Conservation (phyloP, 35 echinoderm and acorn worm species). For the Heliocidaris erythrogramma region DNA sequence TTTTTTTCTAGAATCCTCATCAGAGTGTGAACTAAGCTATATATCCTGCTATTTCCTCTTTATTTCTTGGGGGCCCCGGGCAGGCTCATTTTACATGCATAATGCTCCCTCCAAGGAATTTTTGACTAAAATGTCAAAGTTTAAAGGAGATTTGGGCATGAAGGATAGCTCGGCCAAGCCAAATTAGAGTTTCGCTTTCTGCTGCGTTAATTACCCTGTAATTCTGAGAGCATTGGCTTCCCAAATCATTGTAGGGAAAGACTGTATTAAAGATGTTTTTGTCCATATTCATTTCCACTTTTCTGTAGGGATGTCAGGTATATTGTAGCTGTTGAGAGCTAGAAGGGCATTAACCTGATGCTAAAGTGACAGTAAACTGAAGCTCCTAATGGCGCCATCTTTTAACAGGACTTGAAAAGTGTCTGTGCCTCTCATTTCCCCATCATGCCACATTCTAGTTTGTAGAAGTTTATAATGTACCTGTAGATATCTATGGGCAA, state of each 20-base stretch:
- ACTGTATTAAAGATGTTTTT: neutral
- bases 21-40: neutral
- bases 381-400: too few relatives aligned
- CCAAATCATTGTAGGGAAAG: neutral
- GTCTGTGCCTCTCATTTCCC: too few relatives aligned
- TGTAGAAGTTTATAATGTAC: too few relatives aligned
- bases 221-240: neutral
- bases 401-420: too few relatives aligned
- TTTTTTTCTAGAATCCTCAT: neutral
- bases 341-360: neutral
- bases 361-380: too few relatives aligned
- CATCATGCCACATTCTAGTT: too few relatives aligned
- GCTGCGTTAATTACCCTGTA: constrained; percentile 19
- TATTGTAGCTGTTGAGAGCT: neutral
- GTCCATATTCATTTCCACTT: neutral
- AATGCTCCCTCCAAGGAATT: constrained; percentile 22
- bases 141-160: constrained; percentile 47
- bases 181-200: constrained; percentile 8
- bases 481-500: too few relatives aligned
- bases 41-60: constrained; percentile 9
- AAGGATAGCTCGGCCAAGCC: neutral
- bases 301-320: neutral
- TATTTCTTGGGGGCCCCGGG: neutral
- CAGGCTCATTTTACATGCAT: constrained; percentile 45
- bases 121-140: constrained; percentile 55